Evolutionary conservation across 1,140 invertebrate genomes (phyloP), one percentile per base, ranked within the genome.

Genomic region (Neocloeon triangulifer): DNA sequence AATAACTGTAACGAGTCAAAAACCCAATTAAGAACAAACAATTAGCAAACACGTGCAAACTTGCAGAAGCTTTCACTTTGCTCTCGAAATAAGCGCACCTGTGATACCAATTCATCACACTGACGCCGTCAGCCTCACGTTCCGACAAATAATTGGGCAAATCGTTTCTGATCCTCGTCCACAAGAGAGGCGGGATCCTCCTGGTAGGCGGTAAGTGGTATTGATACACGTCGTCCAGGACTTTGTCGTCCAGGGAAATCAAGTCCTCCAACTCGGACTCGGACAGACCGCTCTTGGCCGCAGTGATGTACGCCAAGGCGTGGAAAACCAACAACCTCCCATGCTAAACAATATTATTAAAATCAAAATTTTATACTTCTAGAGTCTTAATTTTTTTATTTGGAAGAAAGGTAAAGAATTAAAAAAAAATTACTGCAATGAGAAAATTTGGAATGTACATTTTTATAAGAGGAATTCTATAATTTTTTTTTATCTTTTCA

Each of bases 81-180:
- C n/a, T n/a, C n/a, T n/a, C n/a, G 4, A 9, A 30, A 6, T n/a
- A 5, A 19, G n/a, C 22, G 39, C 41, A 61, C 58, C 60, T 64
- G 50, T 95, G 88, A 50, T 94, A 95, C 92, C 92, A 97, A 50
- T 91, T 92, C 50, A 96, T 71, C 0, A 96, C 91, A 41, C 80
- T 92, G 0, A 96, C 88, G 0, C 89, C 91, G 47, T 95, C 91
- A 0, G 92, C 91, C 49, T 96, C 89, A 25, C 89, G 59, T 55
- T 96, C 92, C 4, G 82, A 89, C 9, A 97, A 51, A 53, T 96
- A 97, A 50, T 92, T 92, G 0, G 85, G 82, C 17, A 97, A 58
- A 59, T 95, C 89, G 43, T 89, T 88, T 18, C 86, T 61, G 21
- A 94, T 92, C 42, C 91, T 61, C 0, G 89, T 96, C 91, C 91